A percentile compares a stretch with the other conserved stretches of the same genome.
phyloP scores from a whole-genome alignment of 2,797 vertebrate genomes.

The Picus viridis region DNA sequence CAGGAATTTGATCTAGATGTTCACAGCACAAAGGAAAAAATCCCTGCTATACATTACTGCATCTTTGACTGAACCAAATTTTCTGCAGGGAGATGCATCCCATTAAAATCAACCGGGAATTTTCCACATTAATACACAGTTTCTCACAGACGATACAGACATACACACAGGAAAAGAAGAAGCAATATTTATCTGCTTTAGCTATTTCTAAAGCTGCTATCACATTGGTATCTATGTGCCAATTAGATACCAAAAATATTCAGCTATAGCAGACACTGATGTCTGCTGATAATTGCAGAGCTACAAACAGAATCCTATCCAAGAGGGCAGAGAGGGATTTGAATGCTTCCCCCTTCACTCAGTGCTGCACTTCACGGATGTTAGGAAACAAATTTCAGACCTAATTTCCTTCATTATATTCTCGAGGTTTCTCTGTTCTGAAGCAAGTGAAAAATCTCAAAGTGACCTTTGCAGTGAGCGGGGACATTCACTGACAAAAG shows the following conservation, averaged over 20 bases:
- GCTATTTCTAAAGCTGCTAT: slow-evolving; percentile 47
- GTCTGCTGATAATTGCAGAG: slow-evolving; percentile 40
- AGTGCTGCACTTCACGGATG: slow-evolving; percentile 8
- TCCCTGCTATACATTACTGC: neutral
- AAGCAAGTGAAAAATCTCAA: slow-evolving; percentile 35
- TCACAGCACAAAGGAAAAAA: neutral
- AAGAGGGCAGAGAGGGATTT: slow-evolving; percentile 41
- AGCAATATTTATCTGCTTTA: slow-evolving; percentile 53
- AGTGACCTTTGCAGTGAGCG: neutral
- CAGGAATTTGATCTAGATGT: slow-evolving; percentile 30
- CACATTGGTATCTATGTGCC: slow-evolving; percentile 36
- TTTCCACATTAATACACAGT: slow-evolving; percentile 41
- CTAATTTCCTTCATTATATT: slow-evolving; percentile 52
- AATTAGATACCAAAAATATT: slow-evolving; percentile 67
- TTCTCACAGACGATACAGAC: slow-evolving; percentile 25
- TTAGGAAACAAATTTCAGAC: slow-evolving; percentile 52
- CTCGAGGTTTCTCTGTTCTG: neutral
- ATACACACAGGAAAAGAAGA: neutral
- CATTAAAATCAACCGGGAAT: slow-evolving; percentile 25
- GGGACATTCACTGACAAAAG: neutral
- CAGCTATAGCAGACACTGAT: slow-evolving; percentile 53
- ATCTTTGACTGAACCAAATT: slow-evolving; percentile 37
- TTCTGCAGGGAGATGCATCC: neutral
- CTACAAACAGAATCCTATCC: slow-evolving; percentile 37
- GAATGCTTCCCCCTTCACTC: slow-evolving; percentile 27